Evolutionary conservation across 2,888 invertebrate species (phyloP), one percentile per base, ranked within the genome.

Genomic region (Danaus chrysippus): DNA sequence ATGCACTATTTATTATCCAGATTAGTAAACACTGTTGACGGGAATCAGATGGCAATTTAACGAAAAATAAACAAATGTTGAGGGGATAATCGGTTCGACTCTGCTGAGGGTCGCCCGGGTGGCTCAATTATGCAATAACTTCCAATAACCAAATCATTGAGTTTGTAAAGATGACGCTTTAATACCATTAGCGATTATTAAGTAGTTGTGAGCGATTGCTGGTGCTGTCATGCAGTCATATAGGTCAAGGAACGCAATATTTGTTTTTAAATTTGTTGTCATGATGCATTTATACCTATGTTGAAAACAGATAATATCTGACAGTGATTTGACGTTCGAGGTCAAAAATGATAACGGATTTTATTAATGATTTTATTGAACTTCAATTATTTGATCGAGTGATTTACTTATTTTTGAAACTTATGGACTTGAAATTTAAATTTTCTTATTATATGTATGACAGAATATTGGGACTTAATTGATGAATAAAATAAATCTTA

Each of bases 121-220:
- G 89, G 88, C 86, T 79, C 86, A 87, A 88, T 89, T 88, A 88
- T 82, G 80, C 81, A 90, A 87, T 89, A 83, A 88, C 74, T 73
- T 73, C 68, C 79, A 87, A 86, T 86, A 75, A 86, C 75, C 74
- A 78, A 79, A 79, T 81, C 70, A 81, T 83, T 78, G 77, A 71
- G 70, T 61, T 67, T 68, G 67, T 70, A 73, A 69, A 69, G 63
- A 67, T 58, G 66, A 65, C 61, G 59, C 62, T 64, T 65, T 60
- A 60, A 68, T 66, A 61, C 67, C 59, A 68, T 70, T 69, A 71
- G 54, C 57, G 62, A 62, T 64, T 63, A 66, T 68, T 68, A 65
- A 64, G 59, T 52, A 66, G 61, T 63, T 62, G 54, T 46, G 58
- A 64, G 62, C 46, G 63, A 62, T 56, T 66, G 66, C 23, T 58